phyloP scores from a whole-genome alignment of 2,888 invertebrate genomes.

The Polyommatus icarus region DNA sequence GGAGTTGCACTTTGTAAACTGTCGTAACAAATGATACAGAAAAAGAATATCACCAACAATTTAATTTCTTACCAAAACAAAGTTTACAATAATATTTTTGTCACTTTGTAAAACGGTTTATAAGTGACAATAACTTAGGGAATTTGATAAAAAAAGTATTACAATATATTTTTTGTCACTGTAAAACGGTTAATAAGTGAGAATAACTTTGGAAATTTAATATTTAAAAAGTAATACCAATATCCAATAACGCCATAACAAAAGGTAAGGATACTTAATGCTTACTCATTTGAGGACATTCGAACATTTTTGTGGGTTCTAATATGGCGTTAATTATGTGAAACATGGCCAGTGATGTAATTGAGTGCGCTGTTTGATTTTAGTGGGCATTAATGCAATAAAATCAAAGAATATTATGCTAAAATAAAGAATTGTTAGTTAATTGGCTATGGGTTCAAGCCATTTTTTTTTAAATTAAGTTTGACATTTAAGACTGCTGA shows the following conservation, averaged over 20 bases:
- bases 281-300: constrained; percentile 5
- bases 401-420: not conserved
- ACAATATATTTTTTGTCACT: not conserved
- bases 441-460: not conserved
- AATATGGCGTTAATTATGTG: constrained; percentile 8
- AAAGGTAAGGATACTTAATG: not conserved
- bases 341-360: constrained; percentile 13
- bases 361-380: constrained; percentile 1
- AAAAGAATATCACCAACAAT: not conserved
- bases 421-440: not conserved
- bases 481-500: too few relatives aligned
- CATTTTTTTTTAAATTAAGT: too few relatives aligned
- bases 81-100: not conserved
- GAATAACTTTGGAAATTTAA: not conserved
- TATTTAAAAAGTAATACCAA: not conserved
- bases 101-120: not conserved
- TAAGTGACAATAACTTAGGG: not conserved
- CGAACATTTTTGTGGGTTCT: not conserved
- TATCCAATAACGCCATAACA: not conserved
- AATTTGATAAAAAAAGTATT: not conserved
- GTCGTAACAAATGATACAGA: not conserved
- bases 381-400: not conserved
- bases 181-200: not conserved
- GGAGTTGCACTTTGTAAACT: too few relatives aligned
- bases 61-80: not conserved